Evolutionary conservation across 2,113 vertebrate species (phyloP), one percentile per base, ranked within the genome.

Genomic region (Plecturocebus donacophilus): DNA sequence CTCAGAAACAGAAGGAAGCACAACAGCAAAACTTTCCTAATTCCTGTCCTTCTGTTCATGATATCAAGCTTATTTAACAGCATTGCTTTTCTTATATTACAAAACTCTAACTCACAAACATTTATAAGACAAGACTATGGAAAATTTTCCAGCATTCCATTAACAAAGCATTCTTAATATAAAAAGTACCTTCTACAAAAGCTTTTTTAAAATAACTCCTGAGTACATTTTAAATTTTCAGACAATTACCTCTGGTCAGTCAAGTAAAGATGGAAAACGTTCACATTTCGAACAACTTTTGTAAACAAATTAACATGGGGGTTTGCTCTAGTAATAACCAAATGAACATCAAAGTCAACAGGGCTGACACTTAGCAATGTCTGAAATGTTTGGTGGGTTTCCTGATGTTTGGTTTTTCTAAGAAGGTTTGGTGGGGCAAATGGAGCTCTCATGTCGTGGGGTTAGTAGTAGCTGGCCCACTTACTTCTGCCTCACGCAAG

Each of bases 381-480:
- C 76, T 68, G 70, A 82, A 66, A 64, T 35, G 21, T 66, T 35
- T 23, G 64, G 45, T 84, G 85, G 87, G n/a, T 58, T 80, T 27
- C 87, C 47, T 71, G 58, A 14, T 35, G 58, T 75, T 70, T 75
- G 77, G 88, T 77, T 80, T 77, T 30, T 54, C 94, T 75, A 2
- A 19, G 56, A 94, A 71, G 80, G 35, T 83, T 23, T 75, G 58
- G 61, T 30, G 40, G 73, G 12, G 30, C 20, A 14, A 32, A 45
- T 8, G 0, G 87, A 97, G 95, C 77, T 84, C 84, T 71, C 30
- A 89, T 20, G 47, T 90, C 87, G 94, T 80, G 3, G 52, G 81
- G 87, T 97, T 86, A 94, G 97, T 70, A 98, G 90, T 85, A 94
- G 94, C 94, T 32, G 64, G 58, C 95, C 88, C 94, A 95, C 83